These are phyloP conservation scores for Cynoglossus semilaevis DNA, from an alignment of 2,113 vertebrate species.

Conservation along the genomic window DNA sequence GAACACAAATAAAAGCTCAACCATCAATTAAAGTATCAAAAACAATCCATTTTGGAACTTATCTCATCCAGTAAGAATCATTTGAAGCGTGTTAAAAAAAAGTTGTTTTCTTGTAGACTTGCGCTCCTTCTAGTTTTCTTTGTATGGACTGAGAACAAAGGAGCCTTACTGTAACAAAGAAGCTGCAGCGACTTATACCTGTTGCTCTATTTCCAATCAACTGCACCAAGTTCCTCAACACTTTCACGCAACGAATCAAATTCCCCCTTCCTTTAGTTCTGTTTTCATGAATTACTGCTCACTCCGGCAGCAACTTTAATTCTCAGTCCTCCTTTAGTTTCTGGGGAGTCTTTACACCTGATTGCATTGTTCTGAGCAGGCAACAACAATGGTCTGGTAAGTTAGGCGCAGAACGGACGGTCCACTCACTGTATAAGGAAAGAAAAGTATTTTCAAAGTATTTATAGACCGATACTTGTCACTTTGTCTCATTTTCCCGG, in stretches of 20 bases:
- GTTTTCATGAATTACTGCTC: background rate
- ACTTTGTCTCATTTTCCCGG: conserved; percentile 17
- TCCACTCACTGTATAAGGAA: background rate
- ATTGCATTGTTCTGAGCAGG: conserved; percentile 65
- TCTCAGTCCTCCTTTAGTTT: conserved; percentile 26
- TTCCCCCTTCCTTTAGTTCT: background rate
- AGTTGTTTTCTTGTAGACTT: conserved; percentile 39
- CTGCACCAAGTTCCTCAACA: conserved; percentile 41
- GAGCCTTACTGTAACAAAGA: conserved; percentile 79
- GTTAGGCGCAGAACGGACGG: conserved; percentile 25
- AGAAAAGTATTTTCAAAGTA: conserved; percentile 24
- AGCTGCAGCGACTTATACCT: conserved; percentile 73
- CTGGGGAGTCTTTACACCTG: conserved; percentile 69
- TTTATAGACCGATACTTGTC: conserved; percentile 5
- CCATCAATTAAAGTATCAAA: conserved; percentile 13
- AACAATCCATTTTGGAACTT: conserved; percentile 6
- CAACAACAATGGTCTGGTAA: conserved; percentile 54
- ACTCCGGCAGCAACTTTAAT: conserved; percentile 41
- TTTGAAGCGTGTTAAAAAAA: conserved; percentile 8
- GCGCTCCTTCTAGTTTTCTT: conserved; percentile 51
- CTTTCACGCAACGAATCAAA: background rate
- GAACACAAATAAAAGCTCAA: conserved; percentile 1
- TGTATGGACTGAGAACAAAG: conserved; percentile 76
- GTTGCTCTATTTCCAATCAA: conserved; percentile 71
- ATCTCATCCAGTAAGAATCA: background rate